Conservation (phyloP, 2,888 invertebrate genomes). For the Drosophila melanosoma region DNA sequence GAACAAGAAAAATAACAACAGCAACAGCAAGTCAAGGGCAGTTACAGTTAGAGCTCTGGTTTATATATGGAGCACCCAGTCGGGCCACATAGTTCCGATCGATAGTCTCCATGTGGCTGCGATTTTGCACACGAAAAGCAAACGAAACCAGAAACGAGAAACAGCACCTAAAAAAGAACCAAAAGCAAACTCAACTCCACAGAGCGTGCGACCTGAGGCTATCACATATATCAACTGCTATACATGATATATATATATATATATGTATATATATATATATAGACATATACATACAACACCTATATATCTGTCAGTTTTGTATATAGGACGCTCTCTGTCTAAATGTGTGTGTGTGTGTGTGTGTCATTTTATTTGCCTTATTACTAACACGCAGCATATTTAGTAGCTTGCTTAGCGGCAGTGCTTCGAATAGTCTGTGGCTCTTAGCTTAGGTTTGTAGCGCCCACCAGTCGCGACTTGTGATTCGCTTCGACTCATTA, state of each 20-base stretch:
- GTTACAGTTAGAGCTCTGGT: slow-evolving; percentile 43
- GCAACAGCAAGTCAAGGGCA: slow-evolving; percentile 71
- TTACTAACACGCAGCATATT: slow-evolving; percentile 78
- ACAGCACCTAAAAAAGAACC: slow-evolving; percentile 13
- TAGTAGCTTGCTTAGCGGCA: slow-evolving; percentile 69
- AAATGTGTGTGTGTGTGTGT: slow-evolving; percentile 32
- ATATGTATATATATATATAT: slow-evolving; percentile 32
- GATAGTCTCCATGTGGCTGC: slow-evolving; percentile 63
- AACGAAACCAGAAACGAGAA: slow-evolving; percentile 56
- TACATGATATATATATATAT: slow-evolving; percentile 29
- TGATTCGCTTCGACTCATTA: slow-evolving; percentile 48
- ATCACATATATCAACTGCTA: slow-evolving; percentile 42
- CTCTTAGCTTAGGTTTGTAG: slow-evolving; percentile 25
- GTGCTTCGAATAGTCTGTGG: slow-evolving; percentile 32
- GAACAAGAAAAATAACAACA: slow-evolving; percentile 28
- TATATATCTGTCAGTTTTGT: slow-evolving; percentile 43
- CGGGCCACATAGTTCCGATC: slow-evolving; percentile 40
- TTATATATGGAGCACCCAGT: slow-evolving; percentile 59
- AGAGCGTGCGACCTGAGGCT: slow-evolving; percentile 54
- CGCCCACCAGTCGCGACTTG: slow-evolving; percentile 28
- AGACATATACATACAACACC: background rate
- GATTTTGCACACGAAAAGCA: slow-evolving; percentile 76
- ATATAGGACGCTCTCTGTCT: slow-evolving; percentile 46
- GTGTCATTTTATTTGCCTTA: slow-evolving; percentile 71
- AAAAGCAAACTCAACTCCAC: slow-evolving; percentile 31